Base-by-base conservation (phyloP, 2,888 invertebrate species). In the Neelides folsomi region DNA sequence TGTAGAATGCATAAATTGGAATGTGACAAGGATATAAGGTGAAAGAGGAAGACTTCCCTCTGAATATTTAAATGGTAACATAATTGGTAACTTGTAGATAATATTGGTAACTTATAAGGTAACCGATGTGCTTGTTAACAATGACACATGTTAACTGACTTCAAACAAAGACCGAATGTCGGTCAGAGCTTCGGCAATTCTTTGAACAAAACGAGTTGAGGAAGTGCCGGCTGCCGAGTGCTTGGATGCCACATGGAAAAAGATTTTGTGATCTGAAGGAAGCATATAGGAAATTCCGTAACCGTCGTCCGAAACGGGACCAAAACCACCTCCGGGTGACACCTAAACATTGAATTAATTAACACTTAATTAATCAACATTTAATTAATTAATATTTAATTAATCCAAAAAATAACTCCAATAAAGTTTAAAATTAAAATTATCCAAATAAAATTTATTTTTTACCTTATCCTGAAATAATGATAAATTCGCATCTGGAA, bases 231-330 rank as follows among this genome's bases (percentile, higher is more conserved):
- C 53, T 15, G 68, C 66, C 1, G 71, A 71, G 43, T 68, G 67
- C 61, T 73, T 72, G 13, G 71, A 70, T 1, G 73, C 71, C 8
- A 74, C 69, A 55, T 74, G 74, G 66, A 74, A 74, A 62, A 73
- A 74, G 49, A 74, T 67, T 51, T 70, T 69, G 37, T 68, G 63
- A 43, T 74, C 73, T 8, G 71, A 71, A 0, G 74, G 70, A 38
- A 74, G 64, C 71, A 74, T 73, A 67, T 74, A 74, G 0, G 73
- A 72, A 2, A 74, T 71, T 1, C 73, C 73, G 55, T 73, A 73
- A 0, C 74, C 74, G 42, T 70, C 68, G 56, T 73, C 72, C 1
- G 72, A 70, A 12, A 74, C 73, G 0, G 74, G 73, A 7, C 74
- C 73, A 66, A 74, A 74, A 0, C 74, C 74, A 27, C 74, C 74